A percentile compares a stretch with the other conserved stretches of the same genome.
Evolutionary conservation across 2,113 vertebrate species (phyloP).

Genomic region (Bombycilla garrulus): DNA sequence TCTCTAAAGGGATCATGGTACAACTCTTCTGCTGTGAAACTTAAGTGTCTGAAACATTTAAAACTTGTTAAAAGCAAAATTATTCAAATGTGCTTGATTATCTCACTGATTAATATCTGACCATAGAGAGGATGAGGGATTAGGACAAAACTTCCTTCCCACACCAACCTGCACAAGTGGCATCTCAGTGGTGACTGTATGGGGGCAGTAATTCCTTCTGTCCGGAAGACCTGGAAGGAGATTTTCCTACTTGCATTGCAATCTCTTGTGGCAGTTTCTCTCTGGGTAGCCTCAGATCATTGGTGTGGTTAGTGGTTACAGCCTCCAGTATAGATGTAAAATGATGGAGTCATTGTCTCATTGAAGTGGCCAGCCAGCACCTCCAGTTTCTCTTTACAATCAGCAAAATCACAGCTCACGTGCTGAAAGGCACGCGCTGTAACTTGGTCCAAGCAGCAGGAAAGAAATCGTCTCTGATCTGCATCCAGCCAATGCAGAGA

Average conservation of each 20-base stretch:
- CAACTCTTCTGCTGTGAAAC: background rate
- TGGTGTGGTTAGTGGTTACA: background rate
- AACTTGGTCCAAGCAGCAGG: background rate
- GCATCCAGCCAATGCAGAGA: background rate
- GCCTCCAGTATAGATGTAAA: background rate
- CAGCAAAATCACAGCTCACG: background rate
- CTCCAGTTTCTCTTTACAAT: background rate
- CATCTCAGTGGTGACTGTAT: background rate
- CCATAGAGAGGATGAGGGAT: background rate
- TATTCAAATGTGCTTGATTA: background rate
- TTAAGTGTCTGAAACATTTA: background rate
- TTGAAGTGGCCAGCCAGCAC: background rate
- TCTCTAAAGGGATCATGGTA: background rate
- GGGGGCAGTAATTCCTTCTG: background rate
- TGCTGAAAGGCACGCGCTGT: background rate
- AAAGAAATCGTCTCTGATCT: background rate
- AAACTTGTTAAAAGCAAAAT: background rate
- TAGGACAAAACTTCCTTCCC: background rate
- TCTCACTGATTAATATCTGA: background rate
- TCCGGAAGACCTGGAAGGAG: background rate
- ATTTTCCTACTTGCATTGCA: background rate
- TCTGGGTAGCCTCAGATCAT: background rate
- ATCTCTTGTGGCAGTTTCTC: background rate
- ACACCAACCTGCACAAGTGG: background rate
- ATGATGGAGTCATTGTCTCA: background rate